Percentiles rank a stretch among this genome's conserved stretches.
Evolutionary conservation across 1,140 invertebrate species (phyloP).

Genomic region (Drosophila trapezifrons): DNA sequence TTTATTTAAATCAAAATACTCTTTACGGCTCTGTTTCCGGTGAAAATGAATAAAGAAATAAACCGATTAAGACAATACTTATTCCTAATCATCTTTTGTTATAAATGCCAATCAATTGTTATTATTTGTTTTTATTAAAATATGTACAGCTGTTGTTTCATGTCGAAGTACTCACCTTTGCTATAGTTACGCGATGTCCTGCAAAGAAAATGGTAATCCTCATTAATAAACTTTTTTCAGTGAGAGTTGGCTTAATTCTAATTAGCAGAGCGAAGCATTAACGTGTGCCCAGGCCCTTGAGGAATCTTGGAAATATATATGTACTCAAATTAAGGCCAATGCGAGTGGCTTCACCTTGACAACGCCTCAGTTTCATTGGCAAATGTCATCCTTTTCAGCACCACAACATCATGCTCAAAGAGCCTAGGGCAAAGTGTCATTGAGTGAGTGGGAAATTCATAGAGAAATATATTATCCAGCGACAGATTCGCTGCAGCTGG

Average conservation of each 20-base stretch:
- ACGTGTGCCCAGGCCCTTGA: background rate
- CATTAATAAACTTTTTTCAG: slow-evolving; percentile 43
- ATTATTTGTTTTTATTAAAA: background rate
- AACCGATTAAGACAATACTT: slow-evolving; percentile 1
- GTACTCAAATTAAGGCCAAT: slow-evolving; percentile 18
- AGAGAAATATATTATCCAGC: slow-evolving; percentile 53
- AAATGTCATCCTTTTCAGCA: slow-evolving; percentile 47
- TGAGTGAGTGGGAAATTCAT: slow-evolving; percentile 34
- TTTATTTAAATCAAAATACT: background rate
- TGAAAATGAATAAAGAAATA: background rate
- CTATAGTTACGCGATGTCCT: slow-evolving; percentile 53
- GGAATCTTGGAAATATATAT: slow-evolving; percentile 14
- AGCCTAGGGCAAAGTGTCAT: slow-evolving; percentile 52
- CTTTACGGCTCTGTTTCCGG: no score
- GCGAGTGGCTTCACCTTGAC: slow-evolving; percentile 47
- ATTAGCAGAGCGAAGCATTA: slow-evolving; percentile 20
- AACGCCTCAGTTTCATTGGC: slow-evolving; percentile 52
- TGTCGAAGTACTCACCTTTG: slow-evolving; percentile 57
- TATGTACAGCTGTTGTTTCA: background rate
- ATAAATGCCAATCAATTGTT: background rate
- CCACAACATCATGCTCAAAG: slow-evolving; percentile 43
- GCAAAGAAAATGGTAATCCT: slow-evolving; percentile 46
- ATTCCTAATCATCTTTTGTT: background rate
- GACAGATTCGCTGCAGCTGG: slow-evolving; percentile 11
- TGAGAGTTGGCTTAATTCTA: slow-evolving; percentile 20